Evolutionary conservation across 2,113 vertebrate genomes (phyloP), one percentile per base, ranked within the genome.

Genomic region (Anarhynchus alexandrinus): DNA sequence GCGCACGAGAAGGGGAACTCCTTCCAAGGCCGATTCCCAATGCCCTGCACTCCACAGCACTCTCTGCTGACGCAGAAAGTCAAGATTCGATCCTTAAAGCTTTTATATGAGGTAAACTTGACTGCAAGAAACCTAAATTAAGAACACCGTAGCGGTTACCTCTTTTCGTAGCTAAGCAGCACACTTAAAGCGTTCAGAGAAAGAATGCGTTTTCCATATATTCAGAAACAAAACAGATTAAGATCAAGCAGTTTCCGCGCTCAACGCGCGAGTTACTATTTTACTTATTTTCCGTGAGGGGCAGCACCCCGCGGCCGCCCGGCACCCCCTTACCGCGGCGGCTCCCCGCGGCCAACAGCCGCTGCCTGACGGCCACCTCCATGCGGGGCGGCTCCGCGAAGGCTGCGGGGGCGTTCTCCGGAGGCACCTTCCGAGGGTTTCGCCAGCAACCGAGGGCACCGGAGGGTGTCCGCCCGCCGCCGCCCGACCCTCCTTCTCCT

Each of bases 241-340:
- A 6, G 15, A 59, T 9, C n/a, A 5, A 29, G 25, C 17, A 7
- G 32, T 9, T 47, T 59, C 23, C 32, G 9, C 5, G 5, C n/a
- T 5, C 10, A 4, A 52, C 45, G 15, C 0, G 11, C 2, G 9
- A 5, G 5, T 42, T 66, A 47, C 19, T 15, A 30, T 36, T 43
- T 13, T 4, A 7, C 8, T 22, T 29, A 1, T 26, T 58, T 26
- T 20, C 3, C 8, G 11, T 38, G 47, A 13, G 1, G 1, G 34
- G 6, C 16, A 13, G 12, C 15, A 7, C 3, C 6, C 2, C 1
- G 25, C 74, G 2, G 2, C 26, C 11, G 32, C 2, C 18, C 1
- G 3, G 3, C 21, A 5, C 4, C 9, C 14, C 3, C 82, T 85
- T 38, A 94, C 97, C 96, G 90, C 45, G 76, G 9, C 51, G 40